These are phyloP conservation scores for Hoplias malabaricus DNA, from an alignment of 2,113 vertebrate genomes.

Conservation along the genomic window DNA sequence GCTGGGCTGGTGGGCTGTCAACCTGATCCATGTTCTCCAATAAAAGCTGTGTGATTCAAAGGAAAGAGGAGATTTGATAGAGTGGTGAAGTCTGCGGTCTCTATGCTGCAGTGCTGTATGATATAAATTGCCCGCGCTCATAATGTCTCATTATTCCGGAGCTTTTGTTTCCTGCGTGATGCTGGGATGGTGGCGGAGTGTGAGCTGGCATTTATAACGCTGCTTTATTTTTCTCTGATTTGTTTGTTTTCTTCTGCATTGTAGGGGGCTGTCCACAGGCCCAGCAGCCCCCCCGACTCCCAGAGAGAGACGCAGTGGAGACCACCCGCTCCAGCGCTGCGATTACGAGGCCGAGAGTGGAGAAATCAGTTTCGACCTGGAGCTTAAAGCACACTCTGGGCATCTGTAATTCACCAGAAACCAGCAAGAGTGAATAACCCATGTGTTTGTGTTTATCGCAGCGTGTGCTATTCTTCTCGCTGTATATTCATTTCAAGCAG, in stretches of 20 bases:
- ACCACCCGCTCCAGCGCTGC: not conserved
- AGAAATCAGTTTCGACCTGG: not conserved
- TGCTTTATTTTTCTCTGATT: constrained; percentile 35
- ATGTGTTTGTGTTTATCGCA: not conserved
- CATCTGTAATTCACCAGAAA: not conserved
- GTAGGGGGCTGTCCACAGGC: constrained; percentile 2
- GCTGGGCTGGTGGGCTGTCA: constrained; percentile 37
- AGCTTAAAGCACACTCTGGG: not conserved
- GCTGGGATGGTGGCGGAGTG: not conserved
- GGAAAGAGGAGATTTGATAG: constrained; percentile 23
- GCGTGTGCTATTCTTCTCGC: not conserved
- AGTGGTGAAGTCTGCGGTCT: not conserved
- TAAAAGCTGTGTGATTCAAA: constrained; percentile 24
- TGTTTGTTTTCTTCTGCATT: constrained; percentile 17
- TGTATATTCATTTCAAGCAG: not conserved
- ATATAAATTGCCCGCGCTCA: constrained; percentile 30
- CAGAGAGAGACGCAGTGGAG: not conserved
- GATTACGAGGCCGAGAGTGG: not conserved
- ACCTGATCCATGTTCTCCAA: constrained; percentile 52
- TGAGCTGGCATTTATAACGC: constrained; percentile 38
- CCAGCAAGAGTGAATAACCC: not conserved
- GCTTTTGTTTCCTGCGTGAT: constrained; percentile 40
- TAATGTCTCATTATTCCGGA: constrained; percentile 45
- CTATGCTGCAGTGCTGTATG: not conserved
- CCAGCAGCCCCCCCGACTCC: not conserved